phyloP scores from a whole-genome alignment of 2,797 vertebrate genomes.

The Trematomus bernacchii region DNA sequence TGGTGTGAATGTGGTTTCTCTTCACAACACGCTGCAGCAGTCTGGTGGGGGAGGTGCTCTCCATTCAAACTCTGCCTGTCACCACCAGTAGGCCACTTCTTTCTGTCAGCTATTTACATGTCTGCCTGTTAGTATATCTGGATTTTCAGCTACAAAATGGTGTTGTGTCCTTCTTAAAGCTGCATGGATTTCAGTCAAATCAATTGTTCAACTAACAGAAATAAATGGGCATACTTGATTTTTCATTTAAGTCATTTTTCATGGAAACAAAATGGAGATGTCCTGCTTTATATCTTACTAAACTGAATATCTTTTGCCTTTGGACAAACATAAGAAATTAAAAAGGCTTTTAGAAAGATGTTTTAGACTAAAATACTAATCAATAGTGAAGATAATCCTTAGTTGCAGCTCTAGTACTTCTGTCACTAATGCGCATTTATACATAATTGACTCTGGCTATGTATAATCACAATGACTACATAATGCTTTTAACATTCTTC shows the following conservation, averaged over 20 bases:
- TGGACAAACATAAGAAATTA: too few species aligned
- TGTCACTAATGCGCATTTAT: neutral
- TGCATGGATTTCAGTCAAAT: too few species aligned
- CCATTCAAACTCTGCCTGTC: constrained; percentile 64
- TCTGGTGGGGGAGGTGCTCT: constrained; percentile 70
- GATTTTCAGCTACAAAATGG: constrained; percentile 1
- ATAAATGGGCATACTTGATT: too few species aligned
- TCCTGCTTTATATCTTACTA: too few species aligned
- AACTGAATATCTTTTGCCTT: too few species aligned
- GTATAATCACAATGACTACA: neutral
- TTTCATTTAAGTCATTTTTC: too few species aligned
- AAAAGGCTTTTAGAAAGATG: too few species aligned
- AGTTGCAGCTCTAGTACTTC: too few species aligned
- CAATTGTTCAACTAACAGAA: too few species aligned
- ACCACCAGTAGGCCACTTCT: constrained; percentile 12
- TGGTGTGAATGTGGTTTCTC: constrained; percentile 36
- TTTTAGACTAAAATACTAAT: too few species aligned
- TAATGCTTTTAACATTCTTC: neutral
- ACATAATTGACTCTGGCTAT: neutral
- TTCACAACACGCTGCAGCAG: constrained; percentile 43
- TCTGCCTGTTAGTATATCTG: constrained; percentile 3
- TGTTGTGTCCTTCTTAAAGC: neutral
- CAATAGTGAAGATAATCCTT: too few species aligned
- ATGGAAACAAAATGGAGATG: too few species aligned
- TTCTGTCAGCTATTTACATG: constrained; percentile 28